Conservation (phyloP, 2,888 invertebrate genomes). For the Schizotus pectinicornis region DNA sequence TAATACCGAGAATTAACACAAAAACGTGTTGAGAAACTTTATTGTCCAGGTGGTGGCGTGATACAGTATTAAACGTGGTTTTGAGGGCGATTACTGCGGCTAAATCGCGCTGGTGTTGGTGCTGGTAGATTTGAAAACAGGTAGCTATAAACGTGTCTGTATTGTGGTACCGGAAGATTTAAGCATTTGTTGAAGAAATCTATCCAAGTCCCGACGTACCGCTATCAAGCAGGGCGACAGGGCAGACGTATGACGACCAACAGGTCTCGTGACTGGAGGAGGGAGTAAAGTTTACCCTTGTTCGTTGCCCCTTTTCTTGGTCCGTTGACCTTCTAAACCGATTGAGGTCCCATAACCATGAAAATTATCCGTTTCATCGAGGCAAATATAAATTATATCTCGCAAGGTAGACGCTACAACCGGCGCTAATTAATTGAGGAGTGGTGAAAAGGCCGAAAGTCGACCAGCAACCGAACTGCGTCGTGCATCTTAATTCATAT, state of each 20-base stretch:
- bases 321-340: conserved; percentile 46
- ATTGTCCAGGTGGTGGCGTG: too few relatives aligned
- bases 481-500: background rate
- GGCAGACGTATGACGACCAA: conserved; percentile 36
- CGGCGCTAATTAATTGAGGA: conserved; percentile 7
- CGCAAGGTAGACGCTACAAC: conserved; percentile 4
- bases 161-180: too few relatives aligned
- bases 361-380: conserved; percentile 21
- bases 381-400: conserved; percentile 9
- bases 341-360: conserved; percentile 38
- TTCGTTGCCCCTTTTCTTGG: conserved; percentile 44
- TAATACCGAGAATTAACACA: too few relatives aligned
- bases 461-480: background rate
- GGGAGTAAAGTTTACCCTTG: conserved; percentile 44
- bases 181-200: too few relatives aligned
- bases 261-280: conserved; percentile 37
- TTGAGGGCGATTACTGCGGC: too few relatives aligned
- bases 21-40: too few relatives aligned
- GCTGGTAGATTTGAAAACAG: too few relatives aligned
- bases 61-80: too few relatives aligned
- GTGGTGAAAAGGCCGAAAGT: conserved; percentile 4
- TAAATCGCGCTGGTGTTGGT: too few relatives aligned
- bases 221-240: conserved; percentile 27
- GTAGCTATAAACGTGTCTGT: too few relatives aligned
- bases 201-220: too few relatives aligned